Conservation (phyloP, 2,113 vertebrate species). For the Oreotragus oreotragus region DNA sequence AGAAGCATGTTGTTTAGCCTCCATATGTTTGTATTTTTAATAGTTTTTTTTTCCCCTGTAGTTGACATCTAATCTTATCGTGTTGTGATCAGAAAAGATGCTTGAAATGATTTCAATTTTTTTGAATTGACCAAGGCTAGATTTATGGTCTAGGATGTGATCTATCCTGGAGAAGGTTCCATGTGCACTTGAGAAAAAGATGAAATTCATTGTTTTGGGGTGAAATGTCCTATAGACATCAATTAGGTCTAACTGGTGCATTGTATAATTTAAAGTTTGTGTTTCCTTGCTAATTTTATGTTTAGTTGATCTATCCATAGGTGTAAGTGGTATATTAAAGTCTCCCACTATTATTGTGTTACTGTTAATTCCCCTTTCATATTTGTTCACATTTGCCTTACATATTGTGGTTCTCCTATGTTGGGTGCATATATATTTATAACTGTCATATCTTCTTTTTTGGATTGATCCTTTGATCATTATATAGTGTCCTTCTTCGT, state of each 20-base stretch:
- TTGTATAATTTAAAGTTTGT: neutral
- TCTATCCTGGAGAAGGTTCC: neutral
- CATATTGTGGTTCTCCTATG: neutral
- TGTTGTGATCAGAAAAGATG: neutral
- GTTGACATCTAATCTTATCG: neutral
- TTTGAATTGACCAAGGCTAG: neutral
- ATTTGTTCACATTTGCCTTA: neutral
- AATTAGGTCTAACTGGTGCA: neutral
- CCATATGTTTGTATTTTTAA: neutral
- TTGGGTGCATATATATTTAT: neutral
- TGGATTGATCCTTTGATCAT: neutral
- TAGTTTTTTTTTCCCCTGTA: no score
- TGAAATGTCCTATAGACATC: neutral
- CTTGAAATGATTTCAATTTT: neutral
- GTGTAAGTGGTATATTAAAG: neutral
- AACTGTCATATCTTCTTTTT: neutral
- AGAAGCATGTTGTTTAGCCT: neutral
- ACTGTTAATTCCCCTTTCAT: neutral
- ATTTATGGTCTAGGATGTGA: neutral
- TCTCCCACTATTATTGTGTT: neutral
- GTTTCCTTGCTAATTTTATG: neutral
- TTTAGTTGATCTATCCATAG: neutral
- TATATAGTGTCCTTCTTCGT: neutral
- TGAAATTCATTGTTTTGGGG: neutral
- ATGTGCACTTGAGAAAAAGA: neutral